Evolutionary conservation across 2,888 invertebrate species (phyloP), one percentile per base, ranked within the genome.

Genomic region (Elysia crispata): DNA sequence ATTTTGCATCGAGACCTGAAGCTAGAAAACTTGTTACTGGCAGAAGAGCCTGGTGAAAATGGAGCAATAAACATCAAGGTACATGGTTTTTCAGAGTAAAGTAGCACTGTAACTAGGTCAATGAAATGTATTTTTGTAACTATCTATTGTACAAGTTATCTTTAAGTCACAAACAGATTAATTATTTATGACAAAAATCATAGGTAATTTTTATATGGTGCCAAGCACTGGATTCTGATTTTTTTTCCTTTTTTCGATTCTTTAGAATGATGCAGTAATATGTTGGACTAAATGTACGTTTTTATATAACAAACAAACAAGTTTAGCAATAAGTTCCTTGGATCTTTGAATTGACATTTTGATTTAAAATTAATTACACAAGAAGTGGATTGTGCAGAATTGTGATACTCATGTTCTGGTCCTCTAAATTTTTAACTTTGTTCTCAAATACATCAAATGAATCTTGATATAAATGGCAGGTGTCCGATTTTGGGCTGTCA

Each of bases 401-500:
- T 64, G 23, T 11, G 30, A 28, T 67, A 13, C 30, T 23, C 28
- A 62, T 6, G 62, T 23, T 25, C 23, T 62, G 62, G 6, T 62
- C n/a, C 18, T 57, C 57, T 57, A 57, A 66, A 23, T 23, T 1
- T 15, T 66, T 15, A 3, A 23, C 20, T 31, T 54, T 74, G 74
- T n/a, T 33, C 23, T 57, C 25, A 30, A 41, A 69, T 72, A 1
- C 30, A 41, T 15, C 13, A n/a, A 33, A 20, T 69, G 28, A 1
- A 8, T 72, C 6, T 72, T 33, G 41, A 41, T 41, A 41, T 41
- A 3, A 49, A 72, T 72, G n/a, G 0, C 83, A 94, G 92, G 91
- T 94, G 69, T 93, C 93, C 57, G 94, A 94, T 90, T 94, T 94
- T 89, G 94, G 94, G 23, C 89, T 94, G 82, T 94, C 94, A 82